A percentile compares a stretch with the other conserved stretches of the same genome.
Conservation (phyloP, 2,113 vertebrate genomes). For the Antigone vipio region DNA sequence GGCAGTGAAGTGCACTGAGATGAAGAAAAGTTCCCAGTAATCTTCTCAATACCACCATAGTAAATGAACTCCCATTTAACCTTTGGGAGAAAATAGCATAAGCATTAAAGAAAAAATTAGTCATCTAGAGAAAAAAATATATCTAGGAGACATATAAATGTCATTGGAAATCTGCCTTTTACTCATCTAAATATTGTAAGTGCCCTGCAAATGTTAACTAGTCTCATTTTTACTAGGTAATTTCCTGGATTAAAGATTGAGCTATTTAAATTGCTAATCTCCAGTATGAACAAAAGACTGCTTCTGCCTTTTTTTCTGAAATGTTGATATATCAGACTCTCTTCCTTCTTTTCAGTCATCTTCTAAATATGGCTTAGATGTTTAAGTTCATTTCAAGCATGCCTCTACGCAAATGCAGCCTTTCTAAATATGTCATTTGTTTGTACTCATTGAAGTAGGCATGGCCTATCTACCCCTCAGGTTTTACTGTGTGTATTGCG, state of each 20-base stretch:
- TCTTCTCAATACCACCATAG: background rate
- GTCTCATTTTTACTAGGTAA: background rate
- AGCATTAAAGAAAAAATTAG: background rate
- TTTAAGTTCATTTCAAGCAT: background rate
- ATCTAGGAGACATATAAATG: background rate
- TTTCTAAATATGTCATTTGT: background rate
- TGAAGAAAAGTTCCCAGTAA: background rate
- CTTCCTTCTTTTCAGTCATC: background rate
- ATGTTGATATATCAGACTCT: background rate
- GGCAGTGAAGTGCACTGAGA: background rate
- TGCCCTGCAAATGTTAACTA: background rate
- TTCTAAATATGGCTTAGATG: background rate
- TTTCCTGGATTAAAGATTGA: slow-evolving; percentile 7
- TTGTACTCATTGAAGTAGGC: background rate
- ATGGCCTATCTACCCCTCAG: background rate
- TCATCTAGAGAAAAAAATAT: background rate
- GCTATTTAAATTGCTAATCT: slow-evolving; percentile 13
- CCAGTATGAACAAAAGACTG: background rate
- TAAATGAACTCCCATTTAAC: background rate
- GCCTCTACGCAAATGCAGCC: background rate
- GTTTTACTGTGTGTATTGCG: background rate
- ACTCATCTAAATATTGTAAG: background rate
- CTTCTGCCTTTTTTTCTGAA: background rate
- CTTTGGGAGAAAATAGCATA: background rate
- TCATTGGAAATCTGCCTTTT: background rate